These are phyloP conservation scores for Penaeus indicus DNA, from an alignment of 1,140 invertebrate species.

Conservation along the genomic window DNA sequence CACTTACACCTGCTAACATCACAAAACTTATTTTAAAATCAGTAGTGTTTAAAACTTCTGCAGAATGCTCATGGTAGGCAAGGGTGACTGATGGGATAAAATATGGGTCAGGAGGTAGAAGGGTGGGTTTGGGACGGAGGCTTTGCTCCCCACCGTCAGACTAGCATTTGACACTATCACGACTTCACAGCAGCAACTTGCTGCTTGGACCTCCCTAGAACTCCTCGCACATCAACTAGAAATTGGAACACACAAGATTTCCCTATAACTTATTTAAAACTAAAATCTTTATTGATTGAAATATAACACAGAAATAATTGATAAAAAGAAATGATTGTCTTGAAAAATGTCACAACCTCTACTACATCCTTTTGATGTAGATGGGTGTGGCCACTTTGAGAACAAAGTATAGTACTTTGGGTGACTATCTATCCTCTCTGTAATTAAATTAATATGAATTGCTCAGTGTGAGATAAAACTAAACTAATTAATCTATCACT, in stretches of 20 bases:
- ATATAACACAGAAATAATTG: slow-evolving; percentile 42
- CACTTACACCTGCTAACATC: slow-evolving; percentile 32
- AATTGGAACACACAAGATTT: slow-evolving; percentile 38
- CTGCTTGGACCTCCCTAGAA: slow-evolving; percentile 38
- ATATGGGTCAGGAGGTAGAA: slow-evolving; percentile 58
- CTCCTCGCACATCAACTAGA: slow-evolving; percentile 44
- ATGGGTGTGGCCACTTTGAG: slow-evolving; percentile 53
- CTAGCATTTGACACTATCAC: slow-evolving; percentile 65
- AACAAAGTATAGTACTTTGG: slow-evolving; percentile 28
- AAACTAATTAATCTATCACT: slow-evolving; percentile 53
- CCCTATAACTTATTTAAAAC: slow-evolving; percentile 41
- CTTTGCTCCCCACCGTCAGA: slow-evolving; percentile 62
- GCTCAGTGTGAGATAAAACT: slow-evolving; percentile 23
- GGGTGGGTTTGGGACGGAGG: slow-evolving; percentile 55
- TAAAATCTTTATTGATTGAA: slow-evolving; percentile 42
- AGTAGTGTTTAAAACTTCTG: slow-evolving; percentile 20
- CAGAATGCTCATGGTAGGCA: slow-evolving; percentile 27
- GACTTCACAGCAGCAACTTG: slow-evolving; percentile 35
- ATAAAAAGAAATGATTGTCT: slow-evolving; percentile 49
- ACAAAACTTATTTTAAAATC: slow-evolving; percentile 23
- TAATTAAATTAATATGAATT: slow-evolving; percentile 3
- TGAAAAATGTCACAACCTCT: slow-evolving; percentile 54
- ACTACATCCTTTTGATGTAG: slow-evolving; percentile 56
- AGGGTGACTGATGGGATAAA: slow-evolving; percentile 32
- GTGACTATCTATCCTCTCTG: slow-evolving; percentile 4